A percentile compares a stretch with the other conserved stretches of the same genome.
Evolutionary conservation across 35 echinoderm and acorn worm genomes (phyloP).

Genomic region (Patiria miniata): DNA sequence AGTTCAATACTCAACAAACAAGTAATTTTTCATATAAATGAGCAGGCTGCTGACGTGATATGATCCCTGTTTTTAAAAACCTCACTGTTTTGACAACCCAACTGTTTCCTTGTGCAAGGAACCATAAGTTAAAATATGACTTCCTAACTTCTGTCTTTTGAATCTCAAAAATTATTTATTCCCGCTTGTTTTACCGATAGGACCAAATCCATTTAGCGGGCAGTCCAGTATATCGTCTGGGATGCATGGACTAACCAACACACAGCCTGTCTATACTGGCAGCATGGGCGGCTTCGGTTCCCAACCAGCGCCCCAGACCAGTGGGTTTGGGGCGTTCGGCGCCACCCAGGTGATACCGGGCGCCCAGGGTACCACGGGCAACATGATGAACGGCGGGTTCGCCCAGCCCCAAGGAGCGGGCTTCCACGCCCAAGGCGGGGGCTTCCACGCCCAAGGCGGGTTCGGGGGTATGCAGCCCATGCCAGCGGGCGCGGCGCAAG

Average conservation of each 20-base stretch:
- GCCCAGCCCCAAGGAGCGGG: neutral
- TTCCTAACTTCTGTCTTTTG: too few relatives aligned
- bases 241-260: neutral
- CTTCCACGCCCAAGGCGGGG: neutral
- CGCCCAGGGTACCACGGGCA: neutral
- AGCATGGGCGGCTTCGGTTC: neutral
- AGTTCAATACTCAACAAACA: too few relatives aligned
- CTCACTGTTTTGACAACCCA: too few relatives aligned
- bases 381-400: neutral
- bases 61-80: too few relatives aligned
- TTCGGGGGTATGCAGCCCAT: neutral
- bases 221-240: neutral
- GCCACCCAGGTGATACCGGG: neutral
- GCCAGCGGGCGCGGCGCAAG: neutral
- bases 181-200: neutral
- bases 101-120: too few relatives aligned
- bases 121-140: too few relatives aligned
- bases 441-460: neutral
- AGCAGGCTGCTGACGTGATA: too few relatives aligned
- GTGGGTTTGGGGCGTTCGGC: neutral
- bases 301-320: neutral
- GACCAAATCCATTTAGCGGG: neutral
- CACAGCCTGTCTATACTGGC: constrained; percentile 4
- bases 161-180: too few relatives aligned
- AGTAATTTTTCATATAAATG: too few relatives aligned